These are phyloP conservation scores for Lucilia sericata DNA, from an alignment of 1,140 invertebrate genomes.

Conservation along the genomic window DNA sequence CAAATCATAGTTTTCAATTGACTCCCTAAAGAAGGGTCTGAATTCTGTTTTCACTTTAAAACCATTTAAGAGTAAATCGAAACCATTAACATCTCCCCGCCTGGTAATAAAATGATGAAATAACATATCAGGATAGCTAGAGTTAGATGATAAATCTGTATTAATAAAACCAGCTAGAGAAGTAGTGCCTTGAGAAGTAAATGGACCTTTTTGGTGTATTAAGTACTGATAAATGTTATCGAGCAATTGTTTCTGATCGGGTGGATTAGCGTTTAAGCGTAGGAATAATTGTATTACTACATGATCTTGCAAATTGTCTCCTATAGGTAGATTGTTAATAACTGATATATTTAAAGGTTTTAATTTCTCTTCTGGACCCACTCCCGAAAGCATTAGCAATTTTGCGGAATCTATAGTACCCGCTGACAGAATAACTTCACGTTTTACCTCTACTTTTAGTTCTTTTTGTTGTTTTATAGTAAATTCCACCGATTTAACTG, in stretches of 20 bases:
- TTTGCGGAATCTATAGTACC: conserved; percentile 71
- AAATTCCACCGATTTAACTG: conserved; percentile 75
- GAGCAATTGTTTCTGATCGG: conserved; percentile 71
- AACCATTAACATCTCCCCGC: conserved; percentile 48
- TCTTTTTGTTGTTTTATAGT: conserved; percentile 66
- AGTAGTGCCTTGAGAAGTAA: conserved; percentile 69
- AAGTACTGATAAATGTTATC: conserved; percentile 57
- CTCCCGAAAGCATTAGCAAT: conserved; percentile 71
- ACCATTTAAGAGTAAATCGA: conserved; percentile 70
- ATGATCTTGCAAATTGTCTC: conserved; percentile 74
- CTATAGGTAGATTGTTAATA: conserved; percentile 72
- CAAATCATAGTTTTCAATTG: conserved; percentile 47
- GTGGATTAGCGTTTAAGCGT: neutral
- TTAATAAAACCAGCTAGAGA: conserved; percentile 55
- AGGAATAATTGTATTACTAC: conserved; percentile 72
- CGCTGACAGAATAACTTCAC: conserved; percentile 72
- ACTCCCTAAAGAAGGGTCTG: conserved; percentile 38
- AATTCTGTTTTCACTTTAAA: conserved; percentile 48
- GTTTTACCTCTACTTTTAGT: conserved; percentile 61
- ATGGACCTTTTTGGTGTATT: conserved; percentile 67
- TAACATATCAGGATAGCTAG: conserved; percentile 63
- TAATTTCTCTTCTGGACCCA: conserved; percentile 70
- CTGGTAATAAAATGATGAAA: conserved; percentile 55
- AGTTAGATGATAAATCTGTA: conserved; percentile 49
- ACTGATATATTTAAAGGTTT: conserved; percentile 66